Evolutionary conservation across 2,888 invertebrate species (phyloP).

Genomic region (Amblyteles armatorius): DNA sequence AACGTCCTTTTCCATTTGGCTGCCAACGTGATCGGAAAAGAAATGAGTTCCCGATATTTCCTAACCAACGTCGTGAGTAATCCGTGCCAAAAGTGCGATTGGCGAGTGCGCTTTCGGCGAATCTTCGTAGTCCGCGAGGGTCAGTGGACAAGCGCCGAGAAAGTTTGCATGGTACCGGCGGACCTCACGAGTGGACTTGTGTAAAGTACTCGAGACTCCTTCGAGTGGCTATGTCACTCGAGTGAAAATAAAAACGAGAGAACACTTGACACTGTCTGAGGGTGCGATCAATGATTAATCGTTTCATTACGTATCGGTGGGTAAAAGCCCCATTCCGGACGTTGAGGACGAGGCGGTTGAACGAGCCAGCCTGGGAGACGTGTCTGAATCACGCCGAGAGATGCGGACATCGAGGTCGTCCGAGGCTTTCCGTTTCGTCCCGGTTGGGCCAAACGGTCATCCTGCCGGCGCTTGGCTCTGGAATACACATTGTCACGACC

Average conservation of each 20-base stretch:
- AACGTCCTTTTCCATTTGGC: too few relatives aligned
- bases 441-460: background rate
- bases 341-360: constrained; percentile 29
- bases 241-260: constrained; percentile 57
- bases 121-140: background rate
- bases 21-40: too few relatives aligned
- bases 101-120: background rate
- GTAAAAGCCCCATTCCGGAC: constrained; percentile 53
- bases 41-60: too few relatives aligned
- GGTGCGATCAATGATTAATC: constrained; percentile 71
- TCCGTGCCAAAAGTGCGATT: background rate
- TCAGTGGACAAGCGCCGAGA: background rate
- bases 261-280: constrained; percentile 70
- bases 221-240: constrained; percentile 58
- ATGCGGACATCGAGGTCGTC: constrained; percentile 1
- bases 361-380: constrained; percentile 20
- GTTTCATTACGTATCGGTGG: constrained; percentile 68
- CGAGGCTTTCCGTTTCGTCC: background rate
- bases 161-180: constrained; percentile 19
- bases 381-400: constrained; percentile 56
- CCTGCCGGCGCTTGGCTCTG: background rate
- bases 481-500: background rate
- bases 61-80: background rate
- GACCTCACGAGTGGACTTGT: constrained; percentile 53
- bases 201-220: constrained; percentile 55